Percentiles rank a stretch among this genome's conserved stretches.
phyloP scores from a whole-genome alignment of 2,888 invertebrate species.

The Cosmia trapezina region DNA sequence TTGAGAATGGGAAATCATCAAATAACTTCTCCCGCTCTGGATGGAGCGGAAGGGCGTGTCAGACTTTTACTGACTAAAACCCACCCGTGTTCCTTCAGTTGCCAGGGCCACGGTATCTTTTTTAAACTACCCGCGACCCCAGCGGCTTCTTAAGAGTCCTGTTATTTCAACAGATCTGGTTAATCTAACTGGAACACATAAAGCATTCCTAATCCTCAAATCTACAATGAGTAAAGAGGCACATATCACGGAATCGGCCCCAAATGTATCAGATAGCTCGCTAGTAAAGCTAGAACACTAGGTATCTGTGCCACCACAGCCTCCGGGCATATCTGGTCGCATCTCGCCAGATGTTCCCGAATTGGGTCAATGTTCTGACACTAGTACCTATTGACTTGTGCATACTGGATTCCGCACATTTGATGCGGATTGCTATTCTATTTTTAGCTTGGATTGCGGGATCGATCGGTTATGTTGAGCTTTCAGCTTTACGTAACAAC shows the following conservation, averaged over 20 bases:
- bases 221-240: background rate
- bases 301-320: constrained; percentile 38
- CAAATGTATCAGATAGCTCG: constrained; percentile 23
- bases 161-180: constrained; percentile 10
- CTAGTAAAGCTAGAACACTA: constrained; percentile 11
- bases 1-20: too few species aligned
- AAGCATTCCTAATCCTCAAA: constrained; percentile 24
- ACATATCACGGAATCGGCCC: constrained; percentile 7
- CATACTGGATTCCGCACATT: constrained; percentile 35
- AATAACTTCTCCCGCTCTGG: too few species aligned
- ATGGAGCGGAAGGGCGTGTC: too few species aligned
- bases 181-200: constrained; percentile 21
- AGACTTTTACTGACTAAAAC: too few species aligned
- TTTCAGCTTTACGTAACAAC: constrained; percentile 2
- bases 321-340: constrained; percentile 58
- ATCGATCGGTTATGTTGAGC: constrained; percentile 5
- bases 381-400: constrained; percentile 46
- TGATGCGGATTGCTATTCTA: constrained; percentile 28
- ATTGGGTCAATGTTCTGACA: constrained; percentile 61
- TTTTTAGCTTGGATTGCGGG: constrained; percentile 24
- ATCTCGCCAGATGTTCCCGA: constrained; percentile 61
- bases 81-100: too few species aligned
- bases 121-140: too few species aligned
- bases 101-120: too few species aligned
- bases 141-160: too few species aligned